phyloP scores from a whole-genome alignment of 2,797 vertebrate genomes.

The Neosilurus hyrtlii region DNA sequence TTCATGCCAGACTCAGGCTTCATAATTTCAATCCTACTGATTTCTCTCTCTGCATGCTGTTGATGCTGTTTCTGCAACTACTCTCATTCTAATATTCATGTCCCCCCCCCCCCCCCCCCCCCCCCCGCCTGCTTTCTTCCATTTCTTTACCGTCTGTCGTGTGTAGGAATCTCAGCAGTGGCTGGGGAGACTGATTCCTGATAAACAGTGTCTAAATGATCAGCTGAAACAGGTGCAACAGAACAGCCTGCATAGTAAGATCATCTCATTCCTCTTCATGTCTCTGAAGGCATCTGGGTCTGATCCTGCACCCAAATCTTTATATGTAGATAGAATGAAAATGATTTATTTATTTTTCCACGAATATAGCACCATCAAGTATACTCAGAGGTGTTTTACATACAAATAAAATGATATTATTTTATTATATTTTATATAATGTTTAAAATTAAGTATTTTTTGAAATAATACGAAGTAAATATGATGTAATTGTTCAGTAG shows the following conservation, averaged over 20 bases:
- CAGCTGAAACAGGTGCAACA: slow-evolving; percentile 96
- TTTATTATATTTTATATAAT: too few species aligned
- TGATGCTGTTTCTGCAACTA: slow-evolving; percentile 2
- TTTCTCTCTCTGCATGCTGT: slow-evolving; percentile 18
- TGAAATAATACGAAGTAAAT: too few species aligned
- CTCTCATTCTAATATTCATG: not conserved
- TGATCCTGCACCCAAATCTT: not conserved
- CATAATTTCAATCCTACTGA: slow-evolving; percentile 36
- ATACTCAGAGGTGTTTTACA: too few species aligned
- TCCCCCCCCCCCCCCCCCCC: not conserved
- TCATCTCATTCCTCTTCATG: not conserved
- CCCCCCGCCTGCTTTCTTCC: not conserved
- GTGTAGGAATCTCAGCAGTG: slow-evolving; percentile 93
- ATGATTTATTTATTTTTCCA: too few species aligned
- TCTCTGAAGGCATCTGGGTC: not conserved
- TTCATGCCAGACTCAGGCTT: slow-evolving; percentile 37
- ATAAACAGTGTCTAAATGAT: slow-evolving; percentile 92
- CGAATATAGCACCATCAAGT: too few species aligned
- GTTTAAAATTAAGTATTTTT: too few species aligned
- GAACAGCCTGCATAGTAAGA: slow-evolving; percentile 94
- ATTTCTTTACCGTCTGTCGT: not conserved
- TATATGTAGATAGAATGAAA: too few species aligned
- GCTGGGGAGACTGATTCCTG: slow-evolving; percentile 92
- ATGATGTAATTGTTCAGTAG: too few species aligned
- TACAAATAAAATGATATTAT: too few species aligned